These are phyloP conservation scores for Rhinoptilus africanus DNA, from an alignment of 2,113 vertebrate genomes.

Conservation along the genomic window DNA sequence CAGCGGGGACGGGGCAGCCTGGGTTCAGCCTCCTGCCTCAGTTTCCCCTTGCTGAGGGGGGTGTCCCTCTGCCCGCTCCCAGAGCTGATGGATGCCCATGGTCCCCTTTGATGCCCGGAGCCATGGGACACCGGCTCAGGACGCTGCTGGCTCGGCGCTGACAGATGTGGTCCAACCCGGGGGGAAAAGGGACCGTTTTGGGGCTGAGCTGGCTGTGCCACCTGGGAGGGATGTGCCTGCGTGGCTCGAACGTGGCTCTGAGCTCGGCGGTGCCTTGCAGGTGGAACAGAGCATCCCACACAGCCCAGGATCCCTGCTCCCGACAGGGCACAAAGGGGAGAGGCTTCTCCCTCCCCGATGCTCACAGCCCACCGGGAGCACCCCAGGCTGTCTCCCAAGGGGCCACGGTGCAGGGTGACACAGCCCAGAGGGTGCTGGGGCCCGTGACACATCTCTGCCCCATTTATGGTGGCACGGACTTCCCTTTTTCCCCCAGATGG, in stretches of 20 bases:
- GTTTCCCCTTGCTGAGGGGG: not conserved
- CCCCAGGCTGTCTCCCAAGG: rapidly evolving
- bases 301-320: not conserved
- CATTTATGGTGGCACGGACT: not conserved
- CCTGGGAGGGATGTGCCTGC: rapidly evolving
- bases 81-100: not conserved
- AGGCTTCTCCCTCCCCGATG: not conserved
- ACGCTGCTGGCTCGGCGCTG: not conserved
- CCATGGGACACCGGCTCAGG: rapidly evolving
- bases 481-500: not conserved
- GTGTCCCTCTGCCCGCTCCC: not conserved
- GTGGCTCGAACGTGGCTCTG: rapidly evolving
- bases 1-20: not conserved
- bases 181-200: not conserved
- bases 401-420: rapidly evolving
- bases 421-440: rapidly evolving
- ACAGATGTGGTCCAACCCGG: not conserved
- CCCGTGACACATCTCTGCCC: rapidly evolving
- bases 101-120: not conserved
- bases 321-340: rapidly evolving
- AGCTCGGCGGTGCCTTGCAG: not conserved
- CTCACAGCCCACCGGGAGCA: not conserved
- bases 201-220: not conserved
- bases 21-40: not conserved
- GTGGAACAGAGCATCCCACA: not conserved